Base-by-base conservation (phyloP, 2,113 vertebrate genomes). In the Pithys albifrons region DNA sequence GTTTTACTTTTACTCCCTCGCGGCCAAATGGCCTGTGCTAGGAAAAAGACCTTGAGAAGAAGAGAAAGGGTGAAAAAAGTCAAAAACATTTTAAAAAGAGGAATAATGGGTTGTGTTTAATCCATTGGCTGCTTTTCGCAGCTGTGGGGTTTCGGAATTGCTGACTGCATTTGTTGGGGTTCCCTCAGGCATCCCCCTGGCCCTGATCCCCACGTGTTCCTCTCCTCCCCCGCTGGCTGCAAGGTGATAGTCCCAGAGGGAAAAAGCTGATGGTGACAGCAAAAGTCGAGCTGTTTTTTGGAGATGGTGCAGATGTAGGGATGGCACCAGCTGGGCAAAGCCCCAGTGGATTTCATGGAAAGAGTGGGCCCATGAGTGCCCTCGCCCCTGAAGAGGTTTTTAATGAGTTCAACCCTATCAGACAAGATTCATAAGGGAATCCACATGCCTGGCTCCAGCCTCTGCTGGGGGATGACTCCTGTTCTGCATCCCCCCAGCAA, bases 371-470 rank as follows among this genome's bases (percentile, higher is more conserved):
- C 91, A 4, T 52, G 69, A 71, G 35, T 51, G 51, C 45, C 33
- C 19, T 75, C 7, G 4, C 15, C 12, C 16, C 13, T 51, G 1
- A 35, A 22, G 46, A 67, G 31, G 7, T 29, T 43, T 14, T 43
- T 75, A 7, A 43, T 48, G 74, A 92, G 79, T 82, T 75, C 66
- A 85, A 0, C 17, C n/a, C 39, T 24, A 3, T 15, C 33, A 24
- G 75, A 19, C 48, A 27, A 52, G 51, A 52, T 52, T 52, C 51
- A 57, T 18, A 37, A 25, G 80, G 72, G 75, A 35, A 23, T 31
- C 51, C 43, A 3, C 1, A 7, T 33, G 76, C 31, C 24, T 27
- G 39, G 31, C 24, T 83, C 41, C 0, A 0, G 51, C 14, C 0
- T 3, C 33, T 1, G 10, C 64, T 3, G 19, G 8, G 82, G 62